A percentile compares a stretch with the other conserved stretches of the same genome.
These are phyloP conservation scores for Esox lucius DNA, from an alignment of 2,797 vertebrate species.

Conservation along the genomic window DNA sequence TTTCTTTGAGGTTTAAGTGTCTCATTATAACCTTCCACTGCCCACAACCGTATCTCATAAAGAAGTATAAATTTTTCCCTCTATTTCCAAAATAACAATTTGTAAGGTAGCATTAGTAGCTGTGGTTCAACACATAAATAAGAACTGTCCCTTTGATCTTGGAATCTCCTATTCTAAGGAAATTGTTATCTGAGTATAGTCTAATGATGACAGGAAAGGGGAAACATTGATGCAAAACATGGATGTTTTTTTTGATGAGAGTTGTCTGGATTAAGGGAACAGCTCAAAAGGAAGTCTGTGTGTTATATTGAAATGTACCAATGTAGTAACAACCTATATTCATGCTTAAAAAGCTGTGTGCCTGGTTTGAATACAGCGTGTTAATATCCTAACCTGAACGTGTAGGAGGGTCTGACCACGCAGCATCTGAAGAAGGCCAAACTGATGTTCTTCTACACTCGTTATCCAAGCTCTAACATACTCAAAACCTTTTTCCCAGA, in stretches of 20 bases:
- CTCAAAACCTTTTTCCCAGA: constrained; percentile 87
- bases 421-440: constrained; percentile 91
- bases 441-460: constrained; percentile 91
- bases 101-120: constrained; percentile 19
- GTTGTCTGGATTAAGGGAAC: background rate
- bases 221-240: constrained; percentile 17
- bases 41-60: constrained; percentile 13
- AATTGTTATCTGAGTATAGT: constrained; percentile 14
- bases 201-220: constrained; percentile 22
- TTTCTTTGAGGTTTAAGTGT: constrained; percentile 15
- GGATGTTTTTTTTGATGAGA: background rate
- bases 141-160: constrained; percentile 27
- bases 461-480: constrained; percentile 86
- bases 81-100: constrained; percentile 7
- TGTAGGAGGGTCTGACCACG: constrained; percentile 83
- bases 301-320: background rate
- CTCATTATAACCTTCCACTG: background rate
- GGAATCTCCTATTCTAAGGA: constrained; percentile 16
- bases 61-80: background rate
- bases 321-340: background rate
- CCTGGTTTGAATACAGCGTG: background rate
- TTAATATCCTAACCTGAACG: constrained; percentile 71
- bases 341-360: background rate
- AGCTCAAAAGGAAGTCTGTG: background rate
- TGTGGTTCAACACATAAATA: constrained; percentile 10